phyloP scores from a whole-genome alignment of 2,888 invertebrate species.

The Rotaria magnacalcarata region DNA sequence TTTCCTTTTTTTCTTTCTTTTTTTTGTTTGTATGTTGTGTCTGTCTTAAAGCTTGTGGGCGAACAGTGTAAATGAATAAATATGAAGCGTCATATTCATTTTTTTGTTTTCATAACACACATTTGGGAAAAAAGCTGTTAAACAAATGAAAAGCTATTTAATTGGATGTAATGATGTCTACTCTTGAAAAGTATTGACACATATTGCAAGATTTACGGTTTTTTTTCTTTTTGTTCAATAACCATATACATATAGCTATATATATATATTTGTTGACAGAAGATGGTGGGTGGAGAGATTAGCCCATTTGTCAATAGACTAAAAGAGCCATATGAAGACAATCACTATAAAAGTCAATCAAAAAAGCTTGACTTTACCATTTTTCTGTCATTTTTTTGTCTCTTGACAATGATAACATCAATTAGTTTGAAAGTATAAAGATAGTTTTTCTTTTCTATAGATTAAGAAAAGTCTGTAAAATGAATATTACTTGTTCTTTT shows the following conservation, averaged over 20 bases:
- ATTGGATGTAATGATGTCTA: constrained; percentile 29
- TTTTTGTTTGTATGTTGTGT: constrained; percentile 26
- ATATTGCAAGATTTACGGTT: constrained; percentile 13
- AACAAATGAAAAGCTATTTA: constrained; percentile 31
- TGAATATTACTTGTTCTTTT: neutral
- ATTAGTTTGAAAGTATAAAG: neutral
- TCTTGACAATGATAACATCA: constrained; percentile 6
- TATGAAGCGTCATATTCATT: constrained; percentile 31
- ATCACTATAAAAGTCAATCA: constrained; percentile 1
- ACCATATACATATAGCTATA: neutral
- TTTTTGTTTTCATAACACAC: constrained; percentile 18
- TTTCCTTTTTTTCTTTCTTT: neutral
- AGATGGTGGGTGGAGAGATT: constrained; percentile 29
- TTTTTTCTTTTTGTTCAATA: constrained; percentile 27
- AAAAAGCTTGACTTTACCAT: constrained; percentile 7
- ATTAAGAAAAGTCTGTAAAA: neutral
- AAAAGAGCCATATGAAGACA: neutral
- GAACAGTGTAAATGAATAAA: constrained; percentile 31
- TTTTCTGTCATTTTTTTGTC: neutral
- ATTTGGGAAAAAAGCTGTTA: constrained; percentile 27
- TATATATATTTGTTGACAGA: constrained; percentile 5
- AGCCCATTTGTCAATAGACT: constrained; percentile 13
- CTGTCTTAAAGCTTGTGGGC: constrained; percentile 31
- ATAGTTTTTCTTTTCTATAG: neutral
- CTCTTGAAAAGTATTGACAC: constrained; percentile 26